Base-by-base conservation (phyloP, 2,888 invertebrate species). In the Pedicia rivosa region DNA sequence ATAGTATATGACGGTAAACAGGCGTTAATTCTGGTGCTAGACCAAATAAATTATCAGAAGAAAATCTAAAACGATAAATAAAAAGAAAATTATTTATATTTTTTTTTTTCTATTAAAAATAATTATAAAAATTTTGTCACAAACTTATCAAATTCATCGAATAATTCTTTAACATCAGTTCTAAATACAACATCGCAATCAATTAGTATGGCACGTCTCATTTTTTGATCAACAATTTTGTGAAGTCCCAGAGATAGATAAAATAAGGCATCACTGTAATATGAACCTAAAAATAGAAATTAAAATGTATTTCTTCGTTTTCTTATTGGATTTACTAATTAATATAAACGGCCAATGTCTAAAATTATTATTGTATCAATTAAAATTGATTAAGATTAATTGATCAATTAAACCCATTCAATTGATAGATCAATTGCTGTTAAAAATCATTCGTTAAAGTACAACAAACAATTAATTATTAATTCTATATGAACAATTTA, bases 131-230 rank as follows among this genome's bases (percentile, higher is more conserved):
- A n/a, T n/a, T n/a, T n/a, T n/a, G 12, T 13, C 12, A 52, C 50
- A 52, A 53, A 66, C 66, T 61, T 62, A 10, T 72, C 58, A 52
- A 86, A 86, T 48, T 78, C 68, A 10, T 66, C 55, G 50, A 77
- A 75, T 4, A 86, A 60, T 42, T 73, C 57, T 30, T 64, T 63
- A 26, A 84, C 65, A 54, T 81, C 79, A 15, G 66, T 66, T 45
- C 70, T 66, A 55, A 86, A 76, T 56, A 76, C 74, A 34, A 79
- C 70, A 62, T 86, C 86, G 46, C 78, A 75, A 60, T 86, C 86
- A 35, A 84, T 60, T 60, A 84, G 68, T 43, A 80, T 70, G 12
- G 77, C 74, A 43, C 64, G 59, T 17, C 68, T 62, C 50, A 81
- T 68, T 35, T 65, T 54, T 3, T 48, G 41, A 9, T 77, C 74